Conservation (phyloP, 2,888 invertebrate genomes). For the Catocala nupta region DNA sequence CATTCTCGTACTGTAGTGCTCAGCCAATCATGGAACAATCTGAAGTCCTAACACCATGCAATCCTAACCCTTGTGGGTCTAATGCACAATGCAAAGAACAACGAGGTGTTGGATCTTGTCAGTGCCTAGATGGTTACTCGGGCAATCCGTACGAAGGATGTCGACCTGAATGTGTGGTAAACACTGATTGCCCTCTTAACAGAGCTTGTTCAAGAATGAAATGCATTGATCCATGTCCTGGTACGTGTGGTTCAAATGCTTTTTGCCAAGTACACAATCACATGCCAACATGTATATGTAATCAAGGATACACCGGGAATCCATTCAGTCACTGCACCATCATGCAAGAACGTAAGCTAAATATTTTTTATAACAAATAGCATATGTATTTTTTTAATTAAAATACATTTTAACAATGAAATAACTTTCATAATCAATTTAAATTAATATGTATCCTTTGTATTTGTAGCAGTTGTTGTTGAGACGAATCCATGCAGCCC, state of each 20-base stretch:
- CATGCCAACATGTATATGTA: conserved; percentile 90
- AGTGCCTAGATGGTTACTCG: conserved; percentile 88
- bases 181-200: conserved; percentile 91
- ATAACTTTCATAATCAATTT: neutral
- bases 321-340: conserved; percentile 88
- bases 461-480: conserved; percentile 67
- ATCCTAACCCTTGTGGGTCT: conserved; percentile 89
- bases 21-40: conserved; percentile 69
- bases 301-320: conserved; percentile 89
- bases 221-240: conserved; percentile 93
- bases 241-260: conserved; percentile 92
- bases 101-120: conserved; percentile 89
- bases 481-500: conserved; percentile 76
- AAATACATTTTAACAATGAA: neutral
- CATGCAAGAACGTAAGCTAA: conserved; percentile 77
- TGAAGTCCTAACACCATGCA: conserved; percentile 87
- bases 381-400: conserved; percentile 7
- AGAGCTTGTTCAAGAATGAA: conserved; percentile 91
- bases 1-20: conserved; percentile 89
- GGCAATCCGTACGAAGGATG: conserved; percentile 94
- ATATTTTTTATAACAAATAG: conserved; percentile 13
- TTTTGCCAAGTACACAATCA: conserved; percentile 92
- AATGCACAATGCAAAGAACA: conserved; percentile 89
- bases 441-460: neutral
- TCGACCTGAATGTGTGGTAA: conserved; percentile 91